Evolutionary conservation across 2,113 vertebrate genomes (phyloP), one percentile per base, ranked within the genome.

Genomic region (Archocentrus centrarchus): DNA sequence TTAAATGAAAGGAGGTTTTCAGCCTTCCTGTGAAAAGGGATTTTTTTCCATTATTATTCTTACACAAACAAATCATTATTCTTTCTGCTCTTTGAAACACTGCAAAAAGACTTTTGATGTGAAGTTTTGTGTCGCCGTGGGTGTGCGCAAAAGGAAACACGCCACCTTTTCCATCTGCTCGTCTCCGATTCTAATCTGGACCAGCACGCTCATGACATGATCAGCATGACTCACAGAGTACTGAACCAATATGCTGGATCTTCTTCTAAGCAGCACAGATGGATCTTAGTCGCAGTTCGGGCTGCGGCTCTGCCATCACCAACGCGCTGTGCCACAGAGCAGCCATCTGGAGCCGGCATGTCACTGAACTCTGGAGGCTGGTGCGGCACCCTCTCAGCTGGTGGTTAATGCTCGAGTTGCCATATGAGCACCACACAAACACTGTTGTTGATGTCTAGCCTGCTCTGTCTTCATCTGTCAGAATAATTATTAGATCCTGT

Each of bases 281-380:
- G 91, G 89, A 80, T 89, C 82, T 91, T 57, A 78, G 75, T 68
- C 18, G 59, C 85, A 85, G 75, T 50, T 82, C 83, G 24, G 75
- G 79, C 88, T 68, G 59, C 86, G 27, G 76, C 84, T 85, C 87
- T 76, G 59, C 63, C 76, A 14, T 64, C 77, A 63, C 24, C 30
- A 62, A 63, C 79, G 68, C 80, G 66, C 80, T 76, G 85, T 82
- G 64, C 64, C 78, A 62, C 87, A 73, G 83, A 86, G 83, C 62
- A 3, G 82, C 92, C 90, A 91, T 93, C 92, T 94, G 93, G 93
- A 86, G 84, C 84, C 20, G 11, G 50, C 81, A 11, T 77, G 75
- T 66, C 1, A 13, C 64, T 41, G 17, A 59, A 84, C 80, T 70
- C 78, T 75, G 62, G 59, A 84, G 79, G 77, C 66, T 50, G 61